Evolutionary conservation across 1,140 invertebrate species (phyloP).

Genomic region (Sinella curviseta): DNA sequence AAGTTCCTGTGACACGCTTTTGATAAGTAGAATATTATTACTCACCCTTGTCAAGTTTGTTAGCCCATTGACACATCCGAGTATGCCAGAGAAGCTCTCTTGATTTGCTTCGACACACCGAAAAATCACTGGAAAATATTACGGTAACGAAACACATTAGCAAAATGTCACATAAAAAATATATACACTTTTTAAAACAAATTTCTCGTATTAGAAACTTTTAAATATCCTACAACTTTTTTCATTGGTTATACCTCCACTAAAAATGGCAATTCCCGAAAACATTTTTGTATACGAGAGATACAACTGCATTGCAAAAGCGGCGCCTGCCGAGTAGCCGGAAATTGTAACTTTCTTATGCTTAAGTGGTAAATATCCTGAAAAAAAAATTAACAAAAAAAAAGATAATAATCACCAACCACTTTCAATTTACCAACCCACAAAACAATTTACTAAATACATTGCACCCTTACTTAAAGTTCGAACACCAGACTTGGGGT

Average conservation of each 20-base stretch:
- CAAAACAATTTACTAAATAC: neutral
- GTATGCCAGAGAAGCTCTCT: slow-evolving; percentile 39
- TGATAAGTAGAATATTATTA: slow-evolving; percentile 14
- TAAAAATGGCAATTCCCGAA: slow-evolving; percentile 44
- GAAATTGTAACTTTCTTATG: slow-evolving; percentile 41
- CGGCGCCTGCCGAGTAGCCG: slow-evolving; percentile 40
- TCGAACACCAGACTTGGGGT: slow-evolving; percentile 8
- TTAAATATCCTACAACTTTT: neutral
- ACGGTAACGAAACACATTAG: neutral
- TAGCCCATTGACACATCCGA: slow-evolving; percentile 39
- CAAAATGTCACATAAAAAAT: neutral
- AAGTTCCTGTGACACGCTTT: neutral
- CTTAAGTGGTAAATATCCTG: slow-evolving; percentile 41
- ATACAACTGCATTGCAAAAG: slow-evolving; percentile 43
- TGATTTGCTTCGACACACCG: slow-evolving; percentile 39
- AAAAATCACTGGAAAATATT: slow-evolving; percentile 31
- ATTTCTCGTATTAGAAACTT: neutral
- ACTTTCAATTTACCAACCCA: neutral
- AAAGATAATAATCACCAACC: neutral
- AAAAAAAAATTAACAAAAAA: slow-evolving; percentile 1
- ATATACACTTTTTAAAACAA: too few relatives aligned
- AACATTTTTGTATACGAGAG: slow-evolving; percentile 43
- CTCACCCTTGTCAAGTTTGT: slow-evolving; percentile 38
- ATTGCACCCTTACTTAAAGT: slow-evolving; percentile 19
- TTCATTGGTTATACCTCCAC: slow-evolving; percentile 34